Evolutionary conservation across 2,888 invertebrate species (phyloP).

Genomic region (Phaedon cochleariae): DNA sequence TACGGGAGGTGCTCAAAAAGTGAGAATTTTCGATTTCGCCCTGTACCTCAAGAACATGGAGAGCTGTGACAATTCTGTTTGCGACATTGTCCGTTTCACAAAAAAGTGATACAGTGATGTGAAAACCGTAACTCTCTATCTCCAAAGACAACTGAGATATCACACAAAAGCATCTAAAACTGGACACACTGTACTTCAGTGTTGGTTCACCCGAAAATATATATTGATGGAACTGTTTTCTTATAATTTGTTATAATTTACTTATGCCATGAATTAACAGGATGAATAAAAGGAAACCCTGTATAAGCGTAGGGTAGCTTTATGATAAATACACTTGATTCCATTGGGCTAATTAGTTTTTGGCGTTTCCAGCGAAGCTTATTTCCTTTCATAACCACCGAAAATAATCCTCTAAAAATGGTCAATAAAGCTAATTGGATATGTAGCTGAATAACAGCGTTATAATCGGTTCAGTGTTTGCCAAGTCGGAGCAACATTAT

Average conservation of each 20-base stretch:
- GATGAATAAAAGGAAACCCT: not conserved
- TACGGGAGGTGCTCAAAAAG: too few relatives aligned
- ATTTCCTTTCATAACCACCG: slow-evolving; percentile 41
- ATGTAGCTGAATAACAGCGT: slow-evolving; percentile 6
- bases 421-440: slow-evolving; percentile 45
- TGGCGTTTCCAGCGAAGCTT: slow-evolving; percentile 36
- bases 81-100: too few relatives aligned
- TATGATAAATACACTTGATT: slow-evolving; percentile 36
- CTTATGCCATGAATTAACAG: not conserved
- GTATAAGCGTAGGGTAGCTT: slow-evolving; percentile 1
- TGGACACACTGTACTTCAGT: too few relatives aligned
- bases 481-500: not conserved
- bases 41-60: too few relatives aligned
- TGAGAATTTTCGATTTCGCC: too few relatives aligned
- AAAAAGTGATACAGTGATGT: too few relatives aligned
- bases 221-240: too few relatives aligned
- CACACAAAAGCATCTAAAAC: too few relatives aligned
- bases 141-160: too few relatives aligned
- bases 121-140: too few relatives aligned
- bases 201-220: too few relatives aligned
- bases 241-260: not conserved
- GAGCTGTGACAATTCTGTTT: too few relatives aligned
- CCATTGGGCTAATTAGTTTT: slow-evolving; percentile 40
- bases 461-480: not conserved
- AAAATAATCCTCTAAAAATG: slow-evolving; percentile 46